Evolutionary conservation across 2,888 invertebrate genomes (phyloP), one percentile per base, ranked within the genome.

Genomic region (Acheta domesticus): DNA sequence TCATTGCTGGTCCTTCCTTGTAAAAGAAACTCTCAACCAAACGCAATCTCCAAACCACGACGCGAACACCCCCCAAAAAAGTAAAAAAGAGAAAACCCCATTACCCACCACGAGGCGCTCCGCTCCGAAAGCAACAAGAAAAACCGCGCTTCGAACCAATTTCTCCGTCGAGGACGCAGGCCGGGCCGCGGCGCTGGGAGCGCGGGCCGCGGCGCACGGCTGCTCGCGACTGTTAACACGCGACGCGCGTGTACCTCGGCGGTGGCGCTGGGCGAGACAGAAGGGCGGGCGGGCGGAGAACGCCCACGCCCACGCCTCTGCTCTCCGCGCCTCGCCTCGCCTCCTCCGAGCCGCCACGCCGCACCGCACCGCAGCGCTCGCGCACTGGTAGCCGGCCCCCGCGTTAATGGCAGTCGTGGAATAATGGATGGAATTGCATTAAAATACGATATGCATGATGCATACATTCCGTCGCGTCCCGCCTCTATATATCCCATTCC

Each of bases 371-470:
- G 23, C 14, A 21, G 80, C 82, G 82, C 82, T 80, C 82, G 80
- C 81, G 82, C 80, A 81, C 82, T 75, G 76, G 80, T 75, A 74
- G 79, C 78, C 16, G 80, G 85, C 84, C 86, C 85, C 85, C 86
- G 87, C 86, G 87, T 86, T 87, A 87, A 87, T 87, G 87, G 87
- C 86, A 80, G 86, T 86, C 86, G 86, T 87, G 85, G 86, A 86
- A 87, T 87, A 88, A 87, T 87, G 88, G 87, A 87, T 87, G 87
- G 87, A 87, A 88, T 87, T 87, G 87, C 87, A 87, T 87, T 87
- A 88, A 87, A 88, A 87, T 87, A 87, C 87, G 88, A 88, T 87
- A 87, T 87, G 87, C 87, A 87, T 87, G 87, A 87, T 85, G 85
- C 86, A 86, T 85, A 86, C 85, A 85, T 82, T 82, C 82, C 82